Evolutionary conservation across 2,113 vertebrate species (phyloP).

Genomic region (Ariopsis seemanni): DNA sequence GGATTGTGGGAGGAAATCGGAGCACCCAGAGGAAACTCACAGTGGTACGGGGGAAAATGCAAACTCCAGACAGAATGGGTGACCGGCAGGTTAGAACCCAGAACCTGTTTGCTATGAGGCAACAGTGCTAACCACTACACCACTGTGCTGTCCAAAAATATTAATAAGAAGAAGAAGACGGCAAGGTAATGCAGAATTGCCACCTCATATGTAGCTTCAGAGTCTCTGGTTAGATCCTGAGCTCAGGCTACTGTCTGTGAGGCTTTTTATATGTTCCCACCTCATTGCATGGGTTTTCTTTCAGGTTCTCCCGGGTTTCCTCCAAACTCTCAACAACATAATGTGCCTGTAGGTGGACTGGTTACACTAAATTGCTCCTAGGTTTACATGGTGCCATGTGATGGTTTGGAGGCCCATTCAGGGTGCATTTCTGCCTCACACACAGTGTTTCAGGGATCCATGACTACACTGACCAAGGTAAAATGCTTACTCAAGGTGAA

Average conservation of each 20-base stretch:
- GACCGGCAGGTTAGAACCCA: no score
- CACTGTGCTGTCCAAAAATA: not conserved
- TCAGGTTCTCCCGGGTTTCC: not conserved
- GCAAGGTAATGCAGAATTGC: not conserved
- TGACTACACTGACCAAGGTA: not conserved
- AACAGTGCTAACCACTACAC: no score
- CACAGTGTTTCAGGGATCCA: not conserved
- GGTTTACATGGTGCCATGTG: not conserved
- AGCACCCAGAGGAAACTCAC: no score
- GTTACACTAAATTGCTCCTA: not conserved
- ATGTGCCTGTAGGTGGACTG: not conserved
- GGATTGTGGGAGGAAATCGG: no score
- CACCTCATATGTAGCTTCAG: not conserved
- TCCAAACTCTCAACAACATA: not conserved
- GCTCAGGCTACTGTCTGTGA: not conserved
- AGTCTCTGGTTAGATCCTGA: not conserved
- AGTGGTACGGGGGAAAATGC: no score
- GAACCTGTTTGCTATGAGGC: no score
- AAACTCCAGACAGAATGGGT: no score
- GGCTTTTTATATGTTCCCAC: not conserved
- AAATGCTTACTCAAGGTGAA: not conserved
- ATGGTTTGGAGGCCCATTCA: not conserved
- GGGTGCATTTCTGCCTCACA: not conserved
- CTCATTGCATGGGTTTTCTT: not conserved
- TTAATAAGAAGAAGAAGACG: not conserved